Evolutionary conservation across 2,888 invertebrate species (phyloP).

Genomic region (Caenorhabditis wallacei): DNA sequence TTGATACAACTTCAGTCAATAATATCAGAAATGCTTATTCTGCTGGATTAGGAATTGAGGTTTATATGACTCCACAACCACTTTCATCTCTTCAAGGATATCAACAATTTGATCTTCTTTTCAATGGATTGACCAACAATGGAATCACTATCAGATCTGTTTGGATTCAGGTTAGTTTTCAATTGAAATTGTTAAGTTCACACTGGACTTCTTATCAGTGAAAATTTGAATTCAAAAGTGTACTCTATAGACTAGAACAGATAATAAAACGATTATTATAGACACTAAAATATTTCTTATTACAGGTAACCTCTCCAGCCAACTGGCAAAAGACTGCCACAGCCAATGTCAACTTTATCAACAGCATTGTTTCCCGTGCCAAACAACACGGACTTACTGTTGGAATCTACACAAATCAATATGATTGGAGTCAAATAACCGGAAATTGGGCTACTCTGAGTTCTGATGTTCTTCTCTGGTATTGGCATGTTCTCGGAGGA

Average conservation of each 20-base stretch:
- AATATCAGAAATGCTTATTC: slow-evolving; percentile 69
- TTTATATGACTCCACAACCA: slow-evolving; percentile 71
- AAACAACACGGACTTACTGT: slow-evolving; percentile 56
- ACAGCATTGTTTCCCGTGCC: slow-evolving; percentile 61
- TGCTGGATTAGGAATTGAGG: slow-evolving; percentile 69
- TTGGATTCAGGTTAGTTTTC: slow-evolving; percentile 65
- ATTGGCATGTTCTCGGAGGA: slow-evolving; percentile 64
- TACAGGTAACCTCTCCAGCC: slow-evolving; percentile 69
- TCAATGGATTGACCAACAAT: slow-evolving; percentile 55
- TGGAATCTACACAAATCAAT: slow-evolving; percentile 67
- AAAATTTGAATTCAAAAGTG: neutral
- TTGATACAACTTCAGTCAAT: slow-evolving; percentile 61
- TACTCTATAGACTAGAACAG: neutral
- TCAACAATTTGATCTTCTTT: slow-evolving; percentile 64
- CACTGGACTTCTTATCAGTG: slow-evolving; percentile 15
- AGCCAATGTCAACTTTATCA: slow-evolving; percentile 65
- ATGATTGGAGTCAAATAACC: slow-evolving; percentile 69
- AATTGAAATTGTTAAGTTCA: neutral
- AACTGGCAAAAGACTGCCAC: slow-evolving; percentile 59
- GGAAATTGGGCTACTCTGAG: slow-evolving; percentile 53
- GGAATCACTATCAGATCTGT: slow-evolving; percentile 64
- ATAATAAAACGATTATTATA: neutral
- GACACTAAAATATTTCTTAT: neutral
- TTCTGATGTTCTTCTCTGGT: slow-evolving; percentile 66
- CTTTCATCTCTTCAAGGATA: slow-evolving; percentile 46